Base-by-base conservation (phyloP, 2,888 invertebrate species). In the Synergus umbraculus region DNA sequence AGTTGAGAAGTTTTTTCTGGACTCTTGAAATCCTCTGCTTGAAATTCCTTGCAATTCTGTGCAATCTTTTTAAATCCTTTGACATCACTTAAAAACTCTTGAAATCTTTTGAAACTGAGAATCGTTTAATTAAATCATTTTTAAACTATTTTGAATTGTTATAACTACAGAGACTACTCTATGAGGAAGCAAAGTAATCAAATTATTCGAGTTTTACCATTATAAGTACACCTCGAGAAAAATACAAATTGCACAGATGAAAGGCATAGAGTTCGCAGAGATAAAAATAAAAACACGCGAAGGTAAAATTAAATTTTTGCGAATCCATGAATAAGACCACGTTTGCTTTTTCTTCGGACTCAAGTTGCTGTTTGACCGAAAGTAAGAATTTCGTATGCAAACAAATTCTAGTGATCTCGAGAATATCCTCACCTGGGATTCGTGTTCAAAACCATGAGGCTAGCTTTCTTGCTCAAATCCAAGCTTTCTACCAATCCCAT, bases 361-460 rank as follows among this genome's bases (percentile, higher is more conserved):
- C 29, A 49, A 49, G 69, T 37, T 69, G 49, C 49, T 69, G 69
- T 69, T 69, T 69, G 69, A 69, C 69, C 69, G 29, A 49, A 69
- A 69, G 46, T 69, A 69, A 69, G 37, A 49, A 69, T 69, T 69
- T 69, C 46, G 49, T 69, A 69, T 69, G 69, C 49, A 69, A 69
- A 69, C 69, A 69, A 69, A 69, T 69, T 69, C 69, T 69, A 69
- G 29, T 69, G 69, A 69, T 49, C 69, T 69, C 69, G 44, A 46
- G 69, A 46, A 69, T 69, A 46, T 69, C 49, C 49, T 49, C 69
- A 69, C 69, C 69, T 69, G 69, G 69, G 69, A 69, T 49, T 69
- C 49, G 49, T 49, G 69, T 69, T 69, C 49, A n/a, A 69, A 69
- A 46, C 69, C 49, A 69, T 29, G 69, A 69, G 69, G 69, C 69